Evolutionary conservation across 2,888 invertebrate genomes (phyloP), one percentile per base, ranked within the genome.

Genomic region (Orthosia gracilis): DNA sequence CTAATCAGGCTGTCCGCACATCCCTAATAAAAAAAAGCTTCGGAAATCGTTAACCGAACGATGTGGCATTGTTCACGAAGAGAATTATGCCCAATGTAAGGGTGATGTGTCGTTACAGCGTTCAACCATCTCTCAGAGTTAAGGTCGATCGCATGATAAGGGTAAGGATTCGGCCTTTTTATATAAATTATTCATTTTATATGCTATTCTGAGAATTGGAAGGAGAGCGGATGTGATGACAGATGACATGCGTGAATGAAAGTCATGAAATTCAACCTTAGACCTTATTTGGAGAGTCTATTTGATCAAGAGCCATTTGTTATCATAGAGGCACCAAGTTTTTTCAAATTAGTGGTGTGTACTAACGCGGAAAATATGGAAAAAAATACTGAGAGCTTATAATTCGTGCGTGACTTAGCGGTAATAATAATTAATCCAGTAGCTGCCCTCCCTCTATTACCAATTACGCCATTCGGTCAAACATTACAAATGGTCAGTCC

Each of bases 31-130:
- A 80, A 74, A 73, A 85, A 72, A 77, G 87, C 78, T 79, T 87
- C 84, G 57, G 59, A 70, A 75, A 82, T 84, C 88, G 89, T 90
- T 91, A 92, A 91, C 89, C 89, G 91, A 90, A 89, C 90, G 89
- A 89, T 81, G 86, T 80, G 89, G 91, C 91, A 89, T 90, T 92
- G 92, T 91, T 90, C 86, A 87, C 82, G 85, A 87, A 88, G 88
- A 87, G 91, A 93, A 93, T 93, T 92, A 93, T 93, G 87, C 91
- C 88, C 89, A 89, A 90, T 89, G 87, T 89, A 88, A 89, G 89
- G 89, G 91, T 89, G 89, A 88, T 85, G 87, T 85, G 88, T 85
- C 89, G 83, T 81, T 73, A 72, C 76, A 76, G 17, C 64, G 57
- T 62, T 67, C 72, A 67, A 66, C 85, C 81, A 85, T 88, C 91